Base-by-base conservation (phyloP, 2,113 vertebrate genomes). In the Morone saxatilis region DNA sequence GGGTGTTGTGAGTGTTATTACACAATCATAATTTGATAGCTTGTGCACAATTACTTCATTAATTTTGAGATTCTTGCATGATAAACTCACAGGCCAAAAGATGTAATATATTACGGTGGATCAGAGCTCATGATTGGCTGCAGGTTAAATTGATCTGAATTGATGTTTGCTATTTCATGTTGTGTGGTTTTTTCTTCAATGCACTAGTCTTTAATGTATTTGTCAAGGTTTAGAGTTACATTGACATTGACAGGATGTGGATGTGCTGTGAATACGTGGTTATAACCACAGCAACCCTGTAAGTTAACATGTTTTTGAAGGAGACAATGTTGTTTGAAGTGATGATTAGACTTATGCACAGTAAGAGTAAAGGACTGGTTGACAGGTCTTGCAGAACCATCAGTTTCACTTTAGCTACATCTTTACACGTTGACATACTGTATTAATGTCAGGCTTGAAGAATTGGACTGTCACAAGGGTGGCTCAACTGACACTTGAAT, bases 11-110 rank as follows among this genome's bases (percentile, higher is more conserved):
- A 76, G 82, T 86, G 90, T 90, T 91, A 81, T 84, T 90, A 88
- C 86, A 81, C 78, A 70, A 86, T 86, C 71, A 76, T 85, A 66
- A 91, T 91, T 84, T 91, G 60, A 88, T 90, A 47, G 80, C 83
- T 89, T 74, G 45, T 71, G 69, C 73, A 73, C 76, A 85, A 87
- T 88, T 88, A 77, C 78, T 86, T 91, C 57, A 90, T 91, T 87
- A 53, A 67, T 78, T 76, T 84, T 81, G 40, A 83, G 61, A 76
- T 70, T 70, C 20, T 62, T 47, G 76, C 62, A 43, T 41, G 57
- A 74, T 72, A 60, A 76, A 50, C 25, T 66, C 41, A 31, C 17
- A 19, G 41, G 36, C 31, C 40, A 22, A 1, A 61, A 7, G 53
- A 25, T 62, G 50, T 47, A 31, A 25, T 41, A 22, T 48, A 54